Conservation (phyloP, 2,797 vertebrate genomes). For the Sebastes iracundus region DNA sequence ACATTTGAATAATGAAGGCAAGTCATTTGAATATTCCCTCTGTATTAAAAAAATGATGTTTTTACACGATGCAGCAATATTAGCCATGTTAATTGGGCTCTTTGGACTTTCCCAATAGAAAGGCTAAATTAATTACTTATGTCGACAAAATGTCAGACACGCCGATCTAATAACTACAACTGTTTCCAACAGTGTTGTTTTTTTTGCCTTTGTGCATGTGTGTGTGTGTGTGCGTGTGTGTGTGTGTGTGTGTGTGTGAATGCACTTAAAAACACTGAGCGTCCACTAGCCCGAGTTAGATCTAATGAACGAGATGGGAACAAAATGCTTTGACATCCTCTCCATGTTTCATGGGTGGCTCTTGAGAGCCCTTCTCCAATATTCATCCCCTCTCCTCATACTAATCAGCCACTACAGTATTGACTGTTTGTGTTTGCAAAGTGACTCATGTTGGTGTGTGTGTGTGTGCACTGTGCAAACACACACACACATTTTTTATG, state of each 20-base stretch:
- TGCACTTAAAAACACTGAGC: slow-evolving; percentile 27
- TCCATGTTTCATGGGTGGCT: slow-evolving; percentile 70
- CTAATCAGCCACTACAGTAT: slow-evolving; percentile 72
- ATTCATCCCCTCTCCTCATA: slow-evolving; percentile 69
- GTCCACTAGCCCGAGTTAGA: slow-evolving; percentile 52
- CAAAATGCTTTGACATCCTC: slow-evolving; percentile 77
- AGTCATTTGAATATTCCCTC: slow-evolving; percentile 88
- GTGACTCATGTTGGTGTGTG: slow-evolving; percentile 47
- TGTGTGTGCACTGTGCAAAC: slow-evolving; percentile 25
- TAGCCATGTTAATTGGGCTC: slow-evolving; percentile 86
- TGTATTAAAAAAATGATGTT: slow-evolving; percentile 83
- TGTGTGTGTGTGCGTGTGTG: slow-evolving; percentile 9
- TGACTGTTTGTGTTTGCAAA: slow-evolving; percentile 66
- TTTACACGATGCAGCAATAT: slow-evolving; percentile 84
- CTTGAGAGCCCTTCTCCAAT: slow-evolving; percentile 67
- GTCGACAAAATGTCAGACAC: slow-evolving; percentile 86
- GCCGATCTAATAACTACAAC: slow-evolving; percentile 80
- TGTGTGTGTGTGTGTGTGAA: slow-evolving; percentile 16
- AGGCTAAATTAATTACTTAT: slow-evolving; percentile 86
- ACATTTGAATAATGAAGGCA: slow-evolving; percentile 86
- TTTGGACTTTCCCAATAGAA: slow-evolving; percentile 86
- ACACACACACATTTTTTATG: slow-evolving; percentile 12
- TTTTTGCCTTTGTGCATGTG: slow-evolving; percentile 18
- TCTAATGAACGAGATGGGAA: slow-evolving; percentile 78
- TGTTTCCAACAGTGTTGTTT: slow-evolving; percentile 71